These are phyloP conservation scores for Colletes collaris DNA, from an alignment of 2,888 invertebrate genomes.

Conservation along the genomic window DNA sequence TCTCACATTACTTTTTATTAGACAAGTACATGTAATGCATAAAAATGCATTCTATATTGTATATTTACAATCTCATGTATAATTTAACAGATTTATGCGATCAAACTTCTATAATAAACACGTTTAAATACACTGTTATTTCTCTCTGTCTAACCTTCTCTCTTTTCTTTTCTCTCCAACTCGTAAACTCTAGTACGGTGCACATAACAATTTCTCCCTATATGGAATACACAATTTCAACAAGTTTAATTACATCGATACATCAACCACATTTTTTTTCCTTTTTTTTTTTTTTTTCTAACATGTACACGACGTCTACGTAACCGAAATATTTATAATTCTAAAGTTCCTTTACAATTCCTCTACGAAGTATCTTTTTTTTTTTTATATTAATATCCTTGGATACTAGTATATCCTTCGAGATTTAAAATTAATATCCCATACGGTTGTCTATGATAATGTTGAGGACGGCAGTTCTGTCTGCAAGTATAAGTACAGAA, in stretches of 20 bases:
- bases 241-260: slow-evolving; percentile 47
- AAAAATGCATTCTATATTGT: slow-evolving; percentile 47
- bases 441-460: slow-evolving; percentile 79
- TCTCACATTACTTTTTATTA: slow-evolving; percentile 70
- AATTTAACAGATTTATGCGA: slow-evolving; percentile 5
- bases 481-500: slow-evolving; percentile 75
- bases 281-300: background rate
- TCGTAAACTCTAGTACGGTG: slow-evolving; percentile 54
- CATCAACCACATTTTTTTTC: background rate
- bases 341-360: slow-evolving; percentile 10
- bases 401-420: slow-evolving; percentile 43
- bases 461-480: slow-evolving; percentile 78
- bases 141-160: too few relatives aligned
- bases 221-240: slow-evolving; percentile 55
- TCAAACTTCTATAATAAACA: slow-evolving; percentile 10
- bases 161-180: slow-evolving; percentile 9
- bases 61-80: slow-evolving; percentile 34
- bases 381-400: slow-evolving; percentile 49
- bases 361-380: slow-evolving; percentile 8
- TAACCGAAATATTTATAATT: slow-evolving; percentile 42
- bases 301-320: slow-evolving; percentile 20
- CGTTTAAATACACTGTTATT: slow-evolving; percentile 6
- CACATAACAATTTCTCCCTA: slow-evolving; percentile 54
- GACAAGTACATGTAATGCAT: slow-evolving; percentile 41
- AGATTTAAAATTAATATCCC: slow-evolving; percentile 74